Evolutionary conservation across 2,888 invertebrate genomes (phyloP), one percentile per base, ranked within the genome.

Genomic region (Diploptera punctata): DNA sequence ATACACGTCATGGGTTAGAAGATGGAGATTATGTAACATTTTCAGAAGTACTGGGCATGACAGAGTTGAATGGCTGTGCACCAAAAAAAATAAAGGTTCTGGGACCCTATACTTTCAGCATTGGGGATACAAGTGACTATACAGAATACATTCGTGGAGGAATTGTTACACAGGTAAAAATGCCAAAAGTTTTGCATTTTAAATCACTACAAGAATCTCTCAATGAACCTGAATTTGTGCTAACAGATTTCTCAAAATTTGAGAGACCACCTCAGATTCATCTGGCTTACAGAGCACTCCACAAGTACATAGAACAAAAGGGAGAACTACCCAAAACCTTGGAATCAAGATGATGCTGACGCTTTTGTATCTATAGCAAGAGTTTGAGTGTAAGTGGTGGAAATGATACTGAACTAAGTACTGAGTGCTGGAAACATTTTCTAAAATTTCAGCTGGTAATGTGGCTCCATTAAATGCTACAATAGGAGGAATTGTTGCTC

Each of bases 11-110:
- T 83, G 98, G 98, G 0, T 89, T 99, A 79, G 97, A 98, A 83
- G 97, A 98, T 83, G 99, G 98, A 19, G 98, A 99, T 83, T 90
- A 91, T 84, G 97, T 99, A 10, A 97, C 96, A 4, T 99, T 99
- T 82, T 91, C 91, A 44, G 99, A 99, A 88, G 89, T 99, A 0
- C 92, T 95, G 84, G 99, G 99, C 47, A 98, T 99, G 97, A 88
- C 88, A 0, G 95, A 98, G 82, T 84, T 99, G 54, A 99, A 99
- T 83, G 92, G 91, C 68, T 94, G 94, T 81, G 89, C 91, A 76
- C 97, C 98, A 0, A 89, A 92, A 52, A 94, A 95, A 83, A 96
- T 99, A 77, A 95, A 92, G 83, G 97, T 98, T 2, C 85, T 94
- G 5, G 94, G 94, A 16, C 97, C 98, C 0, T 98, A 97, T 81